These are phyloP conservation scores for Orientallactaga sibirica DNA, from an alignment of 2,797 vertebrate genomes.

Conservation along the genomic window DNA sequence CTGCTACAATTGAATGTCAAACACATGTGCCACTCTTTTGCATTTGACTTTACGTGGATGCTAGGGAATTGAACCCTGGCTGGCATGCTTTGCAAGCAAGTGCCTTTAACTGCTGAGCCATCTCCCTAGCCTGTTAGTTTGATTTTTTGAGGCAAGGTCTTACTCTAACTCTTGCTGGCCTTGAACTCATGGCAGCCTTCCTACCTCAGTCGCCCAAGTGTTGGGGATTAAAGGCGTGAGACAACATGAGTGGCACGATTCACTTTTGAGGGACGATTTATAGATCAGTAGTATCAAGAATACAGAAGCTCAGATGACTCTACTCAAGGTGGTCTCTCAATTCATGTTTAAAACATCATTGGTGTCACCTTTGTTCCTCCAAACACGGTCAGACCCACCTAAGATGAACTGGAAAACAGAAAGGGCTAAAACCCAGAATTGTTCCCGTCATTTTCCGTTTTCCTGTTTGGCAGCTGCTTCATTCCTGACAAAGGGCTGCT, in stretches of 20 bases:
- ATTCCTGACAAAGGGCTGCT: slow-evolving; percentile 89
- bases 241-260: background rate
- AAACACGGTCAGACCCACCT: slow-evolving; percentile 16
- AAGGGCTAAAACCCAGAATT: slow-evolving; percentile 68
- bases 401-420: slow-evolving; percentile 8
- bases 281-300: slow-evolving; percentile 16
- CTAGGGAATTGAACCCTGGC: too few species aligned
- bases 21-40: too few species aligned
- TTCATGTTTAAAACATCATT: background rate
- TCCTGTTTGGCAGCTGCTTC: slow-evolving; percentile 79
- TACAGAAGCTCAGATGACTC: background rate
- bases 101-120: too few species aligned
- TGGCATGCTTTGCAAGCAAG: too few species aligned
- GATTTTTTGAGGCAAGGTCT: too few species aligned
- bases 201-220: too few species aligned
- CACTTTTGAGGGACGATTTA: background rate
- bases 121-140: too few species aligned
- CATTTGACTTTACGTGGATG: too few species aligned
- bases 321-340: background rate
- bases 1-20: too few species aligned
- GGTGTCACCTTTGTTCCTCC: background rate
- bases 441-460: slow-evolving; percentile 76
- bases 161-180: too few species aligned
- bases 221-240: too few species aligned
- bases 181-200: too few species aligned